Percentiles rank a stretch among this genome's conserved stretches.
These are phyloP conservation scores for Macrophya alboannulata DNA, from an alignment of 2,888 invertebrate species.

Conservation along the genomic window DNA sequence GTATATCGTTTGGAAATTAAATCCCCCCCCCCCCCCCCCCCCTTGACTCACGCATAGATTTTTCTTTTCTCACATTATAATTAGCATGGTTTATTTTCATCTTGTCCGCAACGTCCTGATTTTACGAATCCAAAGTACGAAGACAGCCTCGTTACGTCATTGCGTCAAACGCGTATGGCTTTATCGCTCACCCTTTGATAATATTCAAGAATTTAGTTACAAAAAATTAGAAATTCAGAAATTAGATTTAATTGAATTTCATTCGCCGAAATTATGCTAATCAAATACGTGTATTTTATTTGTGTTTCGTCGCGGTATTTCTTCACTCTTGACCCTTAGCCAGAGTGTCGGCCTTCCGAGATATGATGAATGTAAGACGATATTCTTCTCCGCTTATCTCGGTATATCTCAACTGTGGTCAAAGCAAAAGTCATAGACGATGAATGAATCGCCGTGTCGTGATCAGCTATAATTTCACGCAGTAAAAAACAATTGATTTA, in stretches of 20 bases:
- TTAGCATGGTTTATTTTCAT: slow-evolving; percentile 50
- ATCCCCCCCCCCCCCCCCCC: not conserved
- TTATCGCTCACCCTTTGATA: not conserved
- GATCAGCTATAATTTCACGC: not conserved
- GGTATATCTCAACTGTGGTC: not conserved
- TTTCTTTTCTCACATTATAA: slow-evolving; percentile 35
- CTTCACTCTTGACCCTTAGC: slow-evolving; percentile 27
- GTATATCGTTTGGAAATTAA: not conserved
- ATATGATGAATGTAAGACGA: slow-evolving; percentile 2
- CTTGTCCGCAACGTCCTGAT: slow-evolving; percentile 36
- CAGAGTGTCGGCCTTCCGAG: not conserved
- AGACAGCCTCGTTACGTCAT: slow-evolving; percentile 45
- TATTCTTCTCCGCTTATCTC: not conserved
- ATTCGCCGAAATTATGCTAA: not conserved
- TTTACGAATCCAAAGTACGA: slow-evolving; percentile 33
- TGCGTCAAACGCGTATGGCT: slow-evolving; percentile 22
- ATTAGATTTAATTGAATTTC: not conserved
- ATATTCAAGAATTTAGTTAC: not conserved
- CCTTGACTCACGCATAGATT: not conserved
- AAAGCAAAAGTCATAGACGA: not conserved
- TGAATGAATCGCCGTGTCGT: not conserved
- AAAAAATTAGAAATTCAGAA: not conserved
- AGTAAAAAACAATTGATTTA: not conserved
- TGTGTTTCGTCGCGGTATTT: not conserved
- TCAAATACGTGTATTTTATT: not conserved